Evolutionary conservation across 1,140 invertebrate species (phyloP), one percentile per base, ranked within the genome.

Genomic region (Melitaea cinxia): DNA sequence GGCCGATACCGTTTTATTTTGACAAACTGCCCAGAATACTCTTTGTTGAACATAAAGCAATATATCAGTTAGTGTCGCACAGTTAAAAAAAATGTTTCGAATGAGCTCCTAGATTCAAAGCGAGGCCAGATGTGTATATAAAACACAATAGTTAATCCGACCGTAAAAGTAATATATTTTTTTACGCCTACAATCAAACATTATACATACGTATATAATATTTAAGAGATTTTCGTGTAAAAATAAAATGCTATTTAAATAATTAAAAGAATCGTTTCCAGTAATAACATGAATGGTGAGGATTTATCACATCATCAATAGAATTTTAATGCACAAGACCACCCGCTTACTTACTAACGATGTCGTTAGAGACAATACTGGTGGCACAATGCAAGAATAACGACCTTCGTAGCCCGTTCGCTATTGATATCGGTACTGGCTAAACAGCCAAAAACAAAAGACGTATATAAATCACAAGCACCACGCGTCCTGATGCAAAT

Each of bases 401-500:
- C 83, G 85, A 88, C 83, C 78, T 80, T 83, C 83, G 72, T 67
- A 82, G 82, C 78, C 78, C 72, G 68, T 73, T 72, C 65, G 68
- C 78, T 77, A 88, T 88, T 86, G 88, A 88, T 85, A 85, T 79
- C 74, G 71, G 73, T 74, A 69, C 75, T 81, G 76, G 80, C 80
- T 84, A 85, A 90, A 86, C 78, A 86, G 73, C 77, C 85, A 88
- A 89, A 88, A 90, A 88, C 85, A 88, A 90, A 85, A 83, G 82
- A 82, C 67, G 77, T 72, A 76, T 83, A 89, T 90, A 90, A 90
- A 90, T 90, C 85, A 90, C 83, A 67, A 72, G 75, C 60, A 75
- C 72, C 73, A 78, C 77, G 78, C 78, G 76, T 73, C 68, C 55
- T 58, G 73, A 78, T 78, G 68, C 77, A 77, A 84, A 82, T 78